These are phyloP conservation scores for Lagopus muta DNA, from an alignment of 2,113 vertebrate species.

Conservation along the genomic window DNA sequence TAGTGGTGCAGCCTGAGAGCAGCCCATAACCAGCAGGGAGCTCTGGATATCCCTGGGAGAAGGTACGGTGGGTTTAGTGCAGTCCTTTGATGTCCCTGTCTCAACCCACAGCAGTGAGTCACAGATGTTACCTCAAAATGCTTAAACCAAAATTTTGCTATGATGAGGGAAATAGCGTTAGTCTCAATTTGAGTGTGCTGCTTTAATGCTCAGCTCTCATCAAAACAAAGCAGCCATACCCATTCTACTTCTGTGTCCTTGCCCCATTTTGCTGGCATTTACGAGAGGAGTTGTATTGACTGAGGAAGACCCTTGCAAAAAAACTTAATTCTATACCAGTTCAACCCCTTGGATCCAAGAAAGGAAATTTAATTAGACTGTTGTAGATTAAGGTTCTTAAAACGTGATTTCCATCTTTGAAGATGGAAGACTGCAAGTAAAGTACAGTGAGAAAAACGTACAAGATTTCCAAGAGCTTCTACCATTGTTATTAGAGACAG, in stretches of 20 bases:
- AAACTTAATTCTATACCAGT: background rate
- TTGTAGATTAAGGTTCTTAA: background rate
- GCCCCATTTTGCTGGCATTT: fast-evolving
- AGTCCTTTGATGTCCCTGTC: background rate
- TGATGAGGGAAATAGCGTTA: background rate
- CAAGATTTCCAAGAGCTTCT: background rate
- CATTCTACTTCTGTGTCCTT: background rate
- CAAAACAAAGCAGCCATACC: background rate
- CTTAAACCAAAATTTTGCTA: background rate
- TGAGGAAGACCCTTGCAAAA: background rate
- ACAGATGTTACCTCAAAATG: fast-evolving
- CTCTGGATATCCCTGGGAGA: background rate
- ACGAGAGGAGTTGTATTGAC: background rate
- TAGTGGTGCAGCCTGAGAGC: background rate
- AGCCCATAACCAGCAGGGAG: background rate
- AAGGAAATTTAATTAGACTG: background rate
- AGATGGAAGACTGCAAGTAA: background rate
- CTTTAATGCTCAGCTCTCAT: background rate
- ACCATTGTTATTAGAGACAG: background rate
- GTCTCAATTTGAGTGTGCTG: background rate
- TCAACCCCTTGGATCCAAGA: background rate
- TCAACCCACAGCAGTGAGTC: background rate
- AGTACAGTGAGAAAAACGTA: background rate
- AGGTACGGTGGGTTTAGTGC: background rate
- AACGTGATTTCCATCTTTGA: background rate